Conservation (phyloP, 2,888 invertebrate genomes). For the Macrosiphum euphorbiae region DNA sequence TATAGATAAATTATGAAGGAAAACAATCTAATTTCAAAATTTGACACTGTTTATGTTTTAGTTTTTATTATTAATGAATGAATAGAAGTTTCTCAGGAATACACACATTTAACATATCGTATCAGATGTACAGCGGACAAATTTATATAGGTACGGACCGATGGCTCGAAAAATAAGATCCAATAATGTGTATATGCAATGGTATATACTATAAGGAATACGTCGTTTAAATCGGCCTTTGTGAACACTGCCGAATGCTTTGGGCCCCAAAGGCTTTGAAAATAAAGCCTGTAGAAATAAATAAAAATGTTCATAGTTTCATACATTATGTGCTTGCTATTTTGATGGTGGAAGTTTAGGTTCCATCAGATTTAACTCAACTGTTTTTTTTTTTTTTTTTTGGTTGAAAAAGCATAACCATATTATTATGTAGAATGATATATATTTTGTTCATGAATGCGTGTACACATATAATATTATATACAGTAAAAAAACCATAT, state of each 20-base stretch:
- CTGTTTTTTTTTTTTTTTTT: constrained; percentile 16
- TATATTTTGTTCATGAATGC: background rate
- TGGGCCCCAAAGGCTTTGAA: constrained; percentile 28
- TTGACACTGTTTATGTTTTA: background rate
- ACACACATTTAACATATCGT: background rate
- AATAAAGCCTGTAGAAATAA: constrained; percentile 45
- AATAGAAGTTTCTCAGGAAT: background rate
- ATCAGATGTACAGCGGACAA: background rate
- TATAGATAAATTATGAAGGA: background rate
- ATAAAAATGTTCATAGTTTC: constrained; percentile 34
- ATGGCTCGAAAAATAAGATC: constrained; percentile 49
- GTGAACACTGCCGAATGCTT: constrained; percentile 38
- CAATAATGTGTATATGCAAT: constrained; percentile 31
- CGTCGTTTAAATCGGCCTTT: constrained; percentile 54
- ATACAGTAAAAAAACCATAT: background rate
- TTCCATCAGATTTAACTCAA: constrained; percentile 41
- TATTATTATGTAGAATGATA: constrained; percentile 12
- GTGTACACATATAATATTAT: background rate
- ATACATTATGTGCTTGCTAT: constrained; percentile 21
- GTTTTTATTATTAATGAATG: background rate
- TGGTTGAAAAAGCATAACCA: constrained; percentile 16
- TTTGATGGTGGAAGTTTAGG: constrained; percentile 33
- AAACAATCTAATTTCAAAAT: background rate
- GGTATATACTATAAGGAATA: constrained; percentile 25
- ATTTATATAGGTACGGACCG: constrained; percentile 6